Evolutionary conservation across 2,113 vertebrate species (phyloP).

Genomic region (Melierax canorus): DNA sequence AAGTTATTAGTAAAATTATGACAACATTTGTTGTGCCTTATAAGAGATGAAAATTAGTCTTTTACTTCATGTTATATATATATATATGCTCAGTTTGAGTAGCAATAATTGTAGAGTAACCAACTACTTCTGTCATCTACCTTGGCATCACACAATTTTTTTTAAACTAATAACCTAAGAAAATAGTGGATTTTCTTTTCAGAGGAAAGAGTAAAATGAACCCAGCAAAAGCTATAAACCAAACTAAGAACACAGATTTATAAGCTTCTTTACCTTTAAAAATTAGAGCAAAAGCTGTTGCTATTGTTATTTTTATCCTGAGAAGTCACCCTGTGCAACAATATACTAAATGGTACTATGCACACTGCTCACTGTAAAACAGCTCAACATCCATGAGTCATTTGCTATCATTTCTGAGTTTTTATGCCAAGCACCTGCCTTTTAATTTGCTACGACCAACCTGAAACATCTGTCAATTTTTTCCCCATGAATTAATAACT

Average conservation of each 20-base stretch:
- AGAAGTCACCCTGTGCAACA: background rate
- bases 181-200: background rate
- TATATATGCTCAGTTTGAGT: background rate
- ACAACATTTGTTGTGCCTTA: background rate
- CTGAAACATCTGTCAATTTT: slow-evolving; percentile 67
- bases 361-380: background rate
- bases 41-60: background rate
- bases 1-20: background rate
- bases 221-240: background rate
- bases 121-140: background rate
- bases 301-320: background rate
- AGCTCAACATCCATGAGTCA: background rate
- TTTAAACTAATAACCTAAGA: background rate
- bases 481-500: slow-evolving; percentile 64
- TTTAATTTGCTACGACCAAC: slow-evolving; percentile 65
- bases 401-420: slow-evolving; percentile 20
- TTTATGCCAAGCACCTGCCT: slow-evolving; percentile 51
- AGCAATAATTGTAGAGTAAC: background rate
- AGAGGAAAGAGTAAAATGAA: background rate
- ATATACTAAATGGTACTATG: background rate
- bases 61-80: background rate
- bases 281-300: background rate
- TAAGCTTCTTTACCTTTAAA: background rate
- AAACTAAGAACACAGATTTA: background rate
- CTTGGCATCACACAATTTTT: background rate